phyloP scores from a whole-genome alignment of 2,113 vertebrate species.

The Ploceus nigricollis region DNA sequence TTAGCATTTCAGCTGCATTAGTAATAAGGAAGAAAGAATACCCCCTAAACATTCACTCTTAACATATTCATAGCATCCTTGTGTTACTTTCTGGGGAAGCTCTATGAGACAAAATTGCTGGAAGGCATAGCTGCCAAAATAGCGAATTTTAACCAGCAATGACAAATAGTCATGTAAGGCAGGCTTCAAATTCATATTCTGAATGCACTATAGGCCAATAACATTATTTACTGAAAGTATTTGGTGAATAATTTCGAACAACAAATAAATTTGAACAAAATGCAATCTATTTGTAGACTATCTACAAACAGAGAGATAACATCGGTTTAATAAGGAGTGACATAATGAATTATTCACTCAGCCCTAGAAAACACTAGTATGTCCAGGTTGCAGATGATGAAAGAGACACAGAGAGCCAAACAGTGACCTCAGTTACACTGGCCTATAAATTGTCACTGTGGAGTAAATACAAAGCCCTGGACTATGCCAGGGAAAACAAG shows the following conservation, averaged over 20 bases:
- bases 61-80: neutral
- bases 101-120: neutral
- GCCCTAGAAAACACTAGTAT: neutral
- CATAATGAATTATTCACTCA: constrained; percentile 35
- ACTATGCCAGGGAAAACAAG: neutral
- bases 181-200: neutral
- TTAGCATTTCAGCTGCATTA: neutral
- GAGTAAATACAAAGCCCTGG: neutral
- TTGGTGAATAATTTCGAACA: constrained; percentile 22
- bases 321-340: neutral
- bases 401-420: neutral
- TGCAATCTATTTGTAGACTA: neutral
- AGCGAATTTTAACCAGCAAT: neutral
- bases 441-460: neutral
- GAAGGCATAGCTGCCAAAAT: neutral
- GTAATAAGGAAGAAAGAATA: neutral
- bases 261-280: constrained; percentile 28
- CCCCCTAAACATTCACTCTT: neutral
- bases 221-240: constrained; percentile 7
- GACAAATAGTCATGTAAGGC: neutral
- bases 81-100: neutral
- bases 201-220: neutral
- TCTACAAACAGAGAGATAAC: neutral
- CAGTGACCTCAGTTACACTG: neutral
- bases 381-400: neutral